Conservation (phyloP, 1,140 invertebrate species). For the Scaptomyza hsui region DNA sequence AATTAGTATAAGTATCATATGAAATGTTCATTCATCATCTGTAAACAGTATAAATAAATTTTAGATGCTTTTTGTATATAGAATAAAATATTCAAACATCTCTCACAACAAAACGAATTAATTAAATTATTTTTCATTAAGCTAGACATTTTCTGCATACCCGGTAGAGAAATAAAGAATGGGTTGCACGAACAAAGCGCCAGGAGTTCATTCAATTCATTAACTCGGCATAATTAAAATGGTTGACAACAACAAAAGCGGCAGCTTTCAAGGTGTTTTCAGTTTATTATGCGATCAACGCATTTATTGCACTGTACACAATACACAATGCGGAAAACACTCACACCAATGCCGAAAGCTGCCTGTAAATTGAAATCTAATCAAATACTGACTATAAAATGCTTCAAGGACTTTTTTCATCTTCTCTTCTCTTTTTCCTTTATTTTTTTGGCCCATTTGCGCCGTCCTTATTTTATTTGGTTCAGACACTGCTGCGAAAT, state of each 20-base stretch:
- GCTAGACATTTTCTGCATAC: neutral
- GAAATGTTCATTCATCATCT: too few species aligned
- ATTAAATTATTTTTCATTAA: neutral
- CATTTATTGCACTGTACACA: constrained; percentile 48
- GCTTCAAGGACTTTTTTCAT: constrained; percentile 45
- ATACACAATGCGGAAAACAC: neutral
- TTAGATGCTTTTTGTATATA: too few species aligned
- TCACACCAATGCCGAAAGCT: neutral
- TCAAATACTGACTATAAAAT: constrained; percentile 76
- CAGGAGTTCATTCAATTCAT: constrained; percentile 47
- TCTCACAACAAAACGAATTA: neutral
- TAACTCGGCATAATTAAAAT: constrained; percentile 65
- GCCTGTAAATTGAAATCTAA: constrained; percentile 69
- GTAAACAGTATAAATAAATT: too few species aligned
- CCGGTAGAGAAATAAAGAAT: neutral
- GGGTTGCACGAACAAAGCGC: neutral
- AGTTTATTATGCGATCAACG: constrained; percentile 24
- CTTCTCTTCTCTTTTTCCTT: neutral
- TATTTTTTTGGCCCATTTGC: constrained; percentile 19
- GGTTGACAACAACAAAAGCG: constrained; percentile 30
- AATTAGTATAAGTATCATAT: too few species aligned
- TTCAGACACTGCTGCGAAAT: constrained; percentile 18
- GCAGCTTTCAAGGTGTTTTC: constrained; percentile 5
- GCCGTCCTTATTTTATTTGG: neutral
- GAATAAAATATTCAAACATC: neutral